These are phyloP conservation scores for Agrypnia vestita DNA, from an alignment of 1,140 invertebrate genomes.

Conservation along the genomic window DNA sequence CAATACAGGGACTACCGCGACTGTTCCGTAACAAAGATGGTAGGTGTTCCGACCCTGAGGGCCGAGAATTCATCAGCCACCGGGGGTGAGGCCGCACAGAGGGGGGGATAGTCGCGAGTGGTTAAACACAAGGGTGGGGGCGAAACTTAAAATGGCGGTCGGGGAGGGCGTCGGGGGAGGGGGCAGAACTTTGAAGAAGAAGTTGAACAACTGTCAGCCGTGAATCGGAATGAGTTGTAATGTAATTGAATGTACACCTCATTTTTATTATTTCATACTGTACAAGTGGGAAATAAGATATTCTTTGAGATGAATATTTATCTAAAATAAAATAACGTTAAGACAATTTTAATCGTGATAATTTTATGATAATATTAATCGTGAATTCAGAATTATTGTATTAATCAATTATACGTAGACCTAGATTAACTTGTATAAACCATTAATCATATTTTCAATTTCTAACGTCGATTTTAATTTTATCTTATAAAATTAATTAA, in stretches of 20 bases:
- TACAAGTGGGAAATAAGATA: neutral
- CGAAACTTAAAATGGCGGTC: slow-evolving; percentile 30
- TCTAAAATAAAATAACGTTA: neutral
- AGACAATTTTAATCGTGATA: too few species aligned
- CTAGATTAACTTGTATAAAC: too few species aligned
- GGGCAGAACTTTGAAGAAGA: slow-evolving; percentile 16
- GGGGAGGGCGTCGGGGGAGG: slow-evolving; percentile 6
- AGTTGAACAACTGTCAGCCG: slow-evolving; percentile 31
- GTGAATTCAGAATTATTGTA: too few species aligned
- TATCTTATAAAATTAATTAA: too few species aligned
- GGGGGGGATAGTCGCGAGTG: slow-evolving; percentile 12
- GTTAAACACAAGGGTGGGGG: slow-evolving; percentile 3
- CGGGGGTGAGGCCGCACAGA: neutral
- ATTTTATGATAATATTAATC: too few species aligned
- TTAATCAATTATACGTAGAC: too few species aligned
- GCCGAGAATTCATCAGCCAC: slow-evolving; percentile 45
- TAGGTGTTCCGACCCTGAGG: slow-evolving; percentile 39
- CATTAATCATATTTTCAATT: too few species aligned
- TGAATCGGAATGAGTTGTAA: slow-evolving; percentile 29
- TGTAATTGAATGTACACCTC: slow-evolving; percentile 36
- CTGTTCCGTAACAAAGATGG: neutral
- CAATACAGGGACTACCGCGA: too few species aligned
- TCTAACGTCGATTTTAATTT: too few species aligned
- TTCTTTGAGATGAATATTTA: neutral
- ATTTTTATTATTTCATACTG: slow-evolving; percentile 6